Evolutionary conservation across 2,797 vertebrate species (phyloP).

Genomic region (Aphelocoma californica): DNA sequence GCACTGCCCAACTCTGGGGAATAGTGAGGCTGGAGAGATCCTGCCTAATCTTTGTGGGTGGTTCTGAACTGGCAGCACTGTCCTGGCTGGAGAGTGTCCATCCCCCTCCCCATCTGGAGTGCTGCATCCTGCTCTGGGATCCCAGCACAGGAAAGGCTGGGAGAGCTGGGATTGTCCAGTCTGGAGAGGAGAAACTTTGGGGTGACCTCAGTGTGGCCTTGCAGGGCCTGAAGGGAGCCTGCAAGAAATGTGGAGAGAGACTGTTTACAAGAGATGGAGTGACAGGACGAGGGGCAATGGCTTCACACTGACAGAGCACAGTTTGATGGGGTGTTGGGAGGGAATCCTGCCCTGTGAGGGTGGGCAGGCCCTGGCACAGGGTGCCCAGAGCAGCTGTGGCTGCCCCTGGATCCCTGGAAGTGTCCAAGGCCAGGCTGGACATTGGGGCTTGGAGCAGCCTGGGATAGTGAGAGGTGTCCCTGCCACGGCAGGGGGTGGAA

Average conservation of each 20-base stretch:
- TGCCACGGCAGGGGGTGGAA: not conserved
- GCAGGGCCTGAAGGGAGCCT: not conserved
- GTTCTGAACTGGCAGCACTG: not conserved
- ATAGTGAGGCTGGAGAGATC: accelerated
- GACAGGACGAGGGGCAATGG: not conserved
- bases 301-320: not conserved
- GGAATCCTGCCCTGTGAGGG: not conserved
- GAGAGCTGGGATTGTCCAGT: not conserved
- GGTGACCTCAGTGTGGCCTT: not conserved
- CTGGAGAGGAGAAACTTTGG: not conserved
- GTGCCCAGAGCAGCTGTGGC: not conserved
- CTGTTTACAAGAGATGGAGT: not conserved
- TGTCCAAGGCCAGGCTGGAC: accelerated
- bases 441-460: accelerated
- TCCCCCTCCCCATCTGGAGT: not conserved
- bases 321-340: not conserved
- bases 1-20: not conserved
- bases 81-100: accelerated
- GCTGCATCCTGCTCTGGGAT: not conserved
- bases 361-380: not conserved
- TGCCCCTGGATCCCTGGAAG: not conserved
- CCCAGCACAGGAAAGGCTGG: not conserved
- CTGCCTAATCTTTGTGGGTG: not conserved
- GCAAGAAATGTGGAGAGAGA: not conserved
- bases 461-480: accelerated